phyloP scores from a whole-genome alignment of 2,113 vertebrate species.

The Helogale parvula region DNA sequence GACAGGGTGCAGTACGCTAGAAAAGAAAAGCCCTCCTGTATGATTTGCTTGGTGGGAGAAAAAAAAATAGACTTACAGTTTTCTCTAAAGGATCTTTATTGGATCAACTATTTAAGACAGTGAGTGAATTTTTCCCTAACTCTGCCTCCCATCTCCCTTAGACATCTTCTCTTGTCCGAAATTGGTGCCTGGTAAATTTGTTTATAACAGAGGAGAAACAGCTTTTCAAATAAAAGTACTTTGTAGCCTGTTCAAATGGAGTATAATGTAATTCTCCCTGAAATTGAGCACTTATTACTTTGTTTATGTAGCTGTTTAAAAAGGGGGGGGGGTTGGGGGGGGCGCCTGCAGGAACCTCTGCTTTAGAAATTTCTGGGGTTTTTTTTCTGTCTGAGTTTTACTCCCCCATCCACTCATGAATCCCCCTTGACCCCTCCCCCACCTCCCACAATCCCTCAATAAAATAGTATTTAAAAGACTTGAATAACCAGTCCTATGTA shows the following conservation, averaged over 20 bases:
- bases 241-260: constrained; percentile 66
- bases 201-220: constrained; percentile 72
- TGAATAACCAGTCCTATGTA: constrained; percentile 75
- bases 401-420: constrained; percentile 69
- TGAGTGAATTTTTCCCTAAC: constrained; percentile 73
- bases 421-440: neutral
- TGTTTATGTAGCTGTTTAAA: constrained; percentile 75
- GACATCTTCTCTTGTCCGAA: constrained; percentile 61
- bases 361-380: constrained; percentile 45
- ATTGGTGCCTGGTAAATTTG: constrained; percentile 54
- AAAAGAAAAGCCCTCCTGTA: constrained; percentile 67
- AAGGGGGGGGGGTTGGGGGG: neutral
- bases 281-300: constrained; percentile 68
- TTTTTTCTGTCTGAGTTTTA: constrained; percentile 54
- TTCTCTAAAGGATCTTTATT: constrained; percentile 57
- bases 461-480: constrained; percentile 81
- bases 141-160: constrained; percentile 43
- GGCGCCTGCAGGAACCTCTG: constrained; percentile 45
- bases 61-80: constrained; percentile 72
- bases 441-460: constrained; percentile 72
- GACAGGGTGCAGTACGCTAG: constrained; percentile 65
- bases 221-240: constrained; percentile 79
- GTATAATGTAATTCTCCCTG: constrained; percentile 75
- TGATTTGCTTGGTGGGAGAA: constrained; percentile 74
- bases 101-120: constrained; percentile 56